Evolutionary conservation across 2,113 vertebrate genomes (phyloP), one percentile per base, ranked within the genome.

Genomic region (Plotosus lineatus): DNA sequence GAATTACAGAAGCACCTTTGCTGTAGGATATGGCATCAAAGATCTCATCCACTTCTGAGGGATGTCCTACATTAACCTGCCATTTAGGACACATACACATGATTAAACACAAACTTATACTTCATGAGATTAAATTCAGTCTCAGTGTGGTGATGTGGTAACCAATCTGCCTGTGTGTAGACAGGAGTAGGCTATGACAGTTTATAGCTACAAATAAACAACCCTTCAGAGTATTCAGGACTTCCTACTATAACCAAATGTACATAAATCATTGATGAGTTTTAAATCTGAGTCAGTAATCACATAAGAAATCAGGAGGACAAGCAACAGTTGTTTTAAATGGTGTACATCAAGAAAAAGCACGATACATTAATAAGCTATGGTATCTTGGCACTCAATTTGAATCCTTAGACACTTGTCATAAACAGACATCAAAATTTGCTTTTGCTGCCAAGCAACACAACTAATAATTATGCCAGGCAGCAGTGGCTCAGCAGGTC

Each of bases 1-100:
- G 94, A 90, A 99, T 99, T 53, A 99, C 97, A 50, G 98, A 99
- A 0, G 98, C 97, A 84, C 98, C 98, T 94, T 99, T 99, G 92
- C 98, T 99, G 88, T 99, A 99, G 12, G 98, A 99, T 92, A 99
- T 99, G 78, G 97, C 96, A 82, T 99, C 98, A 75, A 99, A 99
- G 72, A 99, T 99, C 91, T 99, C 98, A 85, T 99, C 97, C 21
- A 99, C 98, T 90, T 99, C 98, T 0, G 98, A 97, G 0, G 98
- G 98, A 63, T 99, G 97, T 81, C 98, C 97, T 77, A 99, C 98
- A 61, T 92, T 95, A 84, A 99, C 98, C 98, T 99, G 90, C 0
- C 75, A 73, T 76, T 42, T 36, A 85, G 36, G 31, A 80, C 42
- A 78, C 0, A 55, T 17, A 23, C 4, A 79, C 21, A 74, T 26